Percentiles rank a stretch among this genome's conserved stretches.
Evolutionary conservation across 2,888 invertebrate species (phyloP).

Genomic region (Drosophila demipolita): DNA sequence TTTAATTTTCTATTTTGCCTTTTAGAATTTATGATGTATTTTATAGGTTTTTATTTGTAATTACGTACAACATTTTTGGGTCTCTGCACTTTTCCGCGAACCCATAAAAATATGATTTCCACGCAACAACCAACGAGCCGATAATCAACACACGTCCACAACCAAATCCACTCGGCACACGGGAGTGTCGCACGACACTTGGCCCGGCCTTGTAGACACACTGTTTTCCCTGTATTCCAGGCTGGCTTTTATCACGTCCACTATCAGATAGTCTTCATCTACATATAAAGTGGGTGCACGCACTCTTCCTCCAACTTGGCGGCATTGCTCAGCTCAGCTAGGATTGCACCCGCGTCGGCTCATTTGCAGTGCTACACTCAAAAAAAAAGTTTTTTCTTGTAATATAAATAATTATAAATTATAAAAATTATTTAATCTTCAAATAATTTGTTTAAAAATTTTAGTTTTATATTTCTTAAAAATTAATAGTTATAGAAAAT

Average conservation of each 20-base stretch:
- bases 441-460: rapidly evolving
- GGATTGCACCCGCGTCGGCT: constrained; percentile 8
- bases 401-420: no score
- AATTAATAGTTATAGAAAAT: background rate
- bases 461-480: background rate
- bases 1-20: constrained; percentile 38
- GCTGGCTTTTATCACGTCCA: constrained; percentile 30
- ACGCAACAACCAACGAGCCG: constrained; percentile 17
- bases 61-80: constrained; percentile 67
- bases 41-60: constrained; percentile 80
- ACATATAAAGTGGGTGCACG: constrained; percentile 42
- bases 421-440: background rate
- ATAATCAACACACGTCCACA: constrained; percentile 35
- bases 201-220: constrained; percentile 19
- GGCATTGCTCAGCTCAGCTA: constrained; percentile 7
- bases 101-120: constrained; percentile 71
- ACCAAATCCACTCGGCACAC: constrained; percentile 13
- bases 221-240: background rate
- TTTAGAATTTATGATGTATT: constrained; percentile 65
- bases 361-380: background rate
- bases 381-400: background rate
- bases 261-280: constrained; percentile 50
- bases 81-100: constrained; percentile 68
- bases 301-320: constrained; percentile 42
- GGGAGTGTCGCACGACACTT: constrained; percentile 55